Base-by-base conservation (phyloP, 2,797 vertebrate genomes). In the Anguilla megastoma region DNA sequence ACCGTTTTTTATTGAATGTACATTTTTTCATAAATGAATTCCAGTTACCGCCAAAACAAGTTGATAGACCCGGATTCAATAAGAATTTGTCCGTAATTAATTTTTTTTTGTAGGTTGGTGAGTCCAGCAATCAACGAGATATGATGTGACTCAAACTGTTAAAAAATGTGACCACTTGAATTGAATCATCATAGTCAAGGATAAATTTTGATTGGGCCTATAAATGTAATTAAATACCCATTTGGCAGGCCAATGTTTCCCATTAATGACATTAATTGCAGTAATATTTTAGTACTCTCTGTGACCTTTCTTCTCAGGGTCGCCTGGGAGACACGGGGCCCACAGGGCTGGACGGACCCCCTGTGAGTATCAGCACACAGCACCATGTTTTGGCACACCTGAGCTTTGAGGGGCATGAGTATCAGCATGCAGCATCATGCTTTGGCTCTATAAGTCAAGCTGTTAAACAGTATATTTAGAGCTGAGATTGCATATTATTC, bases 241-340 rank as follows among this genome's bases (percentile, higher is more conserved):
- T 82, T 58, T 58, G 27, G 24, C 30, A 14, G 4, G 33, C 86
- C 50, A 63, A 18, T 85, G 63, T 74, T 74, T 54, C 58, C 66
- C 14, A 18, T 5, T 36, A 79, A 79, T 41, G 36, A 45, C 33
- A 41, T 21, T 41, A 21, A 79, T 16, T 79, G 33, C 74, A 79
- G 74, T 10, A 21, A 41, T 6, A 8, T 30, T 18, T 5, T 45
- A 16, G 74, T 41, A 5, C 16, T 79, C 33, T 41, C 3, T 36
- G 14, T 79, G 74, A 45, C 21, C 91, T 86, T 90, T 2, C 82
- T 60, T 33, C 36, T 52, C 86, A 98, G 98, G 97, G 97, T 87
- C 96, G 95, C 21, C 93, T 86, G 6, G 98, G 98, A 89, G 94
- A 96, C 16, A 93, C 94, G 0, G 98, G 98, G n/a, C 91, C 93